Evolutionary conservation across 1,140 invertebrate species (phyloP).

Genomic region (Steinernema feltiae): DNA sequence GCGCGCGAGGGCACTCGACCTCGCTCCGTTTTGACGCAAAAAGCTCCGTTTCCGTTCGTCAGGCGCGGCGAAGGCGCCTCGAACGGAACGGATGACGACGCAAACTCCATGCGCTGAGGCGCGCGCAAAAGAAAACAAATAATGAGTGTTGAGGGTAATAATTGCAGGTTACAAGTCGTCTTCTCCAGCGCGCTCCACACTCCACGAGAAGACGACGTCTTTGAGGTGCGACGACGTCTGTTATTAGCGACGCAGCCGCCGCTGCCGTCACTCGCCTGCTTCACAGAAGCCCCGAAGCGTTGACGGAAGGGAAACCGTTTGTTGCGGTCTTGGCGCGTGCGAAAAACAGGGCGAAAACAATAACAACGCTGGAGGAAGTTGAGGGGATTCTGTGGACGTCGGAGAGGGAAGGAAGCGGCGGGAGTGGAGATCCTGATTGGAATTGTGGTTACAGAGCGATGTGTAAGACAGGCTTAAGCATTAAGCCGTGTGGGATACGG

Average conservation of each 20-base stretch:
- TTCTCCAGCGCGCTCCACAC: neutral
- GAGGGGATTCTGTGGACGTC: neutral
- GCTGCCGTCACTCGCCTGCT: too few relatives aligned
- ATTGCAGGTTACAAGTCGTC: neutral
- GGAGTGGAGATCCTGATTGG: neutral
- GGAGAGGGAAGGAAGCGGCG: neutral
- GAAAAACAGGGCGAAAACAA: neutral
- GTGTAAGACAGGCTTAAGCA: neutral
- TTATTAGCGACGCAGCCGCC: slow-evolving; percentile 11
- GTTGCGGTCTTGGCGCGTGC: neutral
- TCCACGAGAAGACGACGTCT: neutral
- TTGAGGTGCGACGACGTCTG: neutral
- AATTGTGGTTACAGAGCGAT: neutral
- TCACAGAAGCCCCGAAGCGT: neutral
- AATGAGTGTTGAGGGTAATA: slow-evolving; percentile 3
- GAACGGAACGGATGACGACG: neutral
- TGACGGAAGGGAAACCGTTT: slow-evolving; percentile 6
- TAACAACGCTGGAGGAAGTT: neutral
- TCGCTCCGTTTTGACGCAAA: slow-evolving; percentile 11
- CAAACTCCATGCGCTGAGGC: neutral
- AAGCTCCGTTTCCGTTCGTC: slow-evolving; percentile 8
- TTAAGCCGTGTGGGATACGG: too few relatives aligned
- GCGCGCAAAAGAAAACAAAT: neutral
- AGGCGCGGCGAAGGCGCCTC: neutral
- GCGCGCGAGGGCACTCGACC: neutral